Conservation (phyloP, 2,888 invertebrate genomes). For the Smittia aterrima region DNA sequence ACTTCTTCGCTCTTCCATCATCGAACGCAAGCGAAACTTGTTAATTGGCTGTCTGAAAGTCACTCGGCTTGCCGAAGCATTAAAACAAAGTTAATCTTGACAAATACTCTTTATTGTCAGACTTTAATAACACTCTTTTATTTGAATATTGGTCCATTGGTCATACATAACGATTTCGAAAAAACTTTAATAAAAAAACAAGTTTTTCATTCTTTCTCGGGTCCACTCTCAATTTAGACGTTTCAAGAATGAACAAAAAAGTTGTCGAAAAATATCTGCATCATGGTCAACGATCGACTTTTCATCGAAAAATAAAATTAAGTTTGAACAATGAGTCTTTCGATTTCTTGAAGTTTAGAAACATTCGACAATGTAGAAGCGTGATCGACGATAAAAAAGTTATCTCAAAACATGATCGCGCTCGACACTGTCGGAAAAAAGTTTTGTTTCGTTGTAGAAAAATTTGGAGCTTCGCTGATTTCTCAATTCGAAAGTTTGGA, state of each 20-base stretch:
- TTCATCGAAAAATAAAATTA: background rate
- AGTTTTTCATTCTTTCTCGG: constrained; percentile 10
- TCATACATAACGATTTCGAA: background rate
- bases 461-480: too few relatives aligned
- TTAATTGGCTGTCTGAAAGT: constrained; percentile 17
- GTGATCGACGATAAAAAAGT: background rate
- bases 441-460: background rate
- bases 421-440: background rate
- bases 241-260: background rate
- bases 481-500: too few relatives aligned
- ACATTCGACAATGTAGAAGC: background rate
- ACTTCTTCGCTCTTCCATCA: background rate
- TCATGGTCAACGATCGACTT: constrained; percentile 29
- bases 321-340: constrained; percentile 9
- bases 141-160: constrained; percentile 26
- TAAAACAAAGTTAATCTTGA: constrained; percentile 41
- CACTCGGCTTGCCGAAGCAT: constrained; percentile 9
- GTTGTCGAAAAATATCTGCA: constrained; percentile 20
- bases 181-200: constrained; percentile 22
- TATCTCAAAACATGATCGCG: background rate
- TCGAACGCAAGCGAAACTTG: background rate
- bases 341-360: background rate
- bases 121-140: constrained; percentile 34
- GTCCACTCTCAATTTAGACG: constrained; percentile 17
- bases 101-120: constrained; percentile 41